A percentile compares a stretch with the other conserved stretches of the same genome.
Evolutionary conservation across 2,888 invertebrate genomes (phyloP).

Genomic region (Elgonia sp.): DNA sequence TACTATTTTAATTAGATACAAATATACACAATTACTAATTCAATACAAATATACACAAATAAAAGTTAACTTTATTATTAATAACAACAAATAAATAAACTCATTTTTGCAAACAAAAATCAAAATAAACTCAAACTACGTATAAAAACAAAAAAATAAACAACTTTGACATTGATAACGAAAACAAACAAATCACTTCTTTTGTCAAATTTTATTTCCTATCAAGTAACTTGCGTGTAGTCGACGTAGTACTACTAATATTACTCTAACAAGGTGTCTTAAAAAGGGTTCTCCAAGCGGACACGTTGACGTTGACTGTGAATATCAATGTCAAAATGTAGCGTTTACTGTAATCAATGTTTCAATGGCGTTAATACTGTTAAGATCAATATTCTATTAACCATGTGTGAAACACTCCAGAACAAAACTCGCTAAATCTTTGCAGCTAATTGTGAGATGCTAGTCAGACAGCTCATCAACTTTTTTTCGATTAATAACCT

Average conservation of each 20-base stretch:
- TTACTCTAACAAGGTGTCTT: conserved; percentile 55
- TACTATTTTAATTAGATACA: no score
- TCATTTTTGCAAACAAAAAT: no score
- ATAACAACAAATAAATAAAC: no score
- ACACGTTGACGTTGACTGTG: conserved; percentile 58
- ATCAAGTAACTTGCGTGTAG: not conserved
- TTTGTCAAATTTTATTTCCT: not conserved
- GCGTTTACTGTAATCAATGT: conserved; percentile 45
- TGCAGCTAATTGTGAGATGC: not conserved
- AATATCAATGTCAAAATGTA: conserved; percentile 61
- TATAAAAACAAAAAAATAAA: no score
- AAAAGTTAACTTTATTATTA: no score
- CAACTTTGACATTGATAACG: no score
- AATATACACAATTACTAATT: no score
- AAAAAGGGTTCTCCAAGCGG: conserved; percentile 40
- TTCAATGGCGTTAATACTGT: conserved; percentile 32
- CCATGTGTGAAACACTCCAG: not conserved
- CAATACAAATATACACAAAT: no score
- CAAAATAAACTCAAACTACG: no score
- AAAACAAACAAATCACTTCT: not conserved
- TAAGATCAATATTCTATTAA: conserved; percentile 41
- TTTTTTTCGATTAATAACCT: conserved; percentile 51
- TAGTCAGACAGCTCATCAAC: conserved; percentile 1
- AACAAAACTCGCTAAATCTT: conserved; percentile 27
- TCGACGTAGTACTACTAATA: conserved; percentile 34